Evolutionary conservation across 2,113 vertebrate species (phyloP).

Genomic region (Tursiops truncatus): DNA sequence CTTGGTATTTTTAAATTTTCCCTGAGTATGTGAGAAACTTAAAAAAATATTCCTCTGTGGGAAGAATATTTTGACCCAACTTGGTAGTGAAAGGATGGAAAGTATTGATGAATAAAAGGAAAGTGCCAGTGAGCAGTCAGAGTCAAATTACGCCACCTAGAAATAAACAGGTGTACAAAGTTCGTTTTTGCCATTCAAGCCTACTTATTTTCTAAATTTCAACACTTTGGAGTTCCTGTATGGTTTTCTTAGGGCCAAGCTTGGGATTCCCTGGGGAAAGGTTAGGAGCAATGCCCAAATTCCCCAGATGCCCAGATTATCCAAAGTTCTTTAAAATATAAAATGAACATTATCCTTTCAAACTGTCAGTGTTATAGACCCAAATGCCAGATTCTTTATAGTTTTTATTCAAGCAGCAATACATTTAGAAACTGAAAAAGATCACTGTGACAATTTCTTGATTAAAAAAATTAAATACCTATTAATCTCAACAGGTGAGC

Average conservation of each 20-base stretch:
- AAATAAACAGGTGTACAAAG: background rate
- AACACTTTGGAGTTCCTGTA: background rate
- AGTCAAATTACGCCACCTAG: background rate
- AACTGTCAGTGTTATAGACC: background rate
- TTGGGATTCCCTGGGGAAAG: background rate
- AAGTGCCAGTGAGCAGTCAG: background rate
- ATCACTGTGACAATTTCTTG: background rate
- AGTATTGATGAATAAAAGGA: background rate
- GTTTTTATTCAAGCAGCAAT: constrained; percentile 62
- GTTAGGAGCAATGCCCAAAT: background rate
- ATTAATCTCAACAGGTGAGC: background rate
- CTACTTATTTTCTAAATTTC: background rate
- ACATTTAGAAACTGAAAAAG: background rate
- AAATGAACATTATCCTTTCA: constrained; percentile 6
- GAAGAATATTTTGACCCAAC: background rate
- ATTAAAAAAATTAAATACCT: constrained; percentile 5
- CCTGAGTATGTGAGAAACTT: background rate
- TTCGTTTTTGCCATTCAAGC: background rate
- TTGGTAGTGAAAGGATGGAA: background rate
- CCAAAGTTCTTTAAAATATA: background rate
- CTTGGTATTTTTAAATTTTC: background rate
- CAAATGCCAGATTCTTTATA: background rate
- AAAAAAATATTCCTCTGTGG: background rate
- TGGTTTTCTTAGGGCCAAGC: background rate
- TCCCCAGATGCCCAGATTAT: background rate